Evolutionary conservation across 2,888 invertebrate genomes (phyloP).

Genomic region (Drosophila anomelani): DNA sequence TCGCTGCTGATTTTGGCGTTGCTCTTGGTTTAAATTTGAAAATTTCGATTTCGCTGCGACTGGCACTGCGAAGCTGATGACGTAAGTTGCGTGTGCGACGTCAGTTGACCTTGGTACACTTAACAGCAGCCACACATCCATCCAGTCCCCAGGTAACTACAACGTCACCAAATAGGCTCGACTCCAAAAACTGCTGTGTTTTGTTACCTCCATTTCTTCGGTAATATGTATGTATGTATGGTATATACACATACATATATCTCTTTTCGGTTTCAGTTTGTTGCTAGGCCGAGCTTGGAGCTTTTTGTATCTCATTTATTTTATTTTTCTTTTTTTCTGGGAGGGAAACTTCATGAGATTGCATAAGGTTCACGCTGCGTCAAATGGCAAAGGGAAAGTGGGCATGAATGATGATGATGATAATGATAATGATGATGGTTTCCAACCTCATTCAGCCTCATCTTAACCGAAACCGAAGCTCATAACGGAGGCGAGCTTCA

Average conservation of each 20-base stretch:
- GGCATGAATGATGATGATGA: slow-evolving; percentile 9
- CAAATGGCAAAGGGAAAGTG: slow-evolving; percentile 58
- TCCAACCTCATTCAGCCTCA: slow-evolving; percentile 13
- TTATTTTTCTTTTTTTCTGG: slow-evolving; percentile 6
- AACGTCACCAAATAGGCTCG: slow-evolving; percentile 47
- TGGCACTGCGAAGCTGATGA: slow-evolving; percentile 34
- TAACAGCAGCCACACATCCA: slow-evolving; percentile 24
- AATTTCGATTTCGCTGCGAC: slow-evolving; percentile 57
- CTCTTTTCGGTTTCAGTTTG: slow-evolving; percentile 13
- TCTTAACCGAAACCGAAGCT: slow-evolving; percentile 4
- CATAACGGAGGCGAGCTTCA: slow-evolving; percentile 20
- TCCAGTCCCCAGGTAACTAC: slow-evolving; percentile 20
- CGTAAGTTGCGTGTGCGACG: slow-evolving; percentile 69
- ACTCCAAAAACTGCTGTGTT: slow-evolving; percentile 5
- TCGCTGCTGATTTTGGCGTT: slow-evolving; percentile 18
- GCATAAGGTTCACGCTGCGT: slow-evolving; percentile 51
- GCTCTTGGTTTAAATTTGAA: slow-evolving; percentile 46
- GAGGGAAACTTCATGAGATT: slow-evolving; percentile 34
- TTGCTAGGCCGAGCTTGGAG: slow-evolving; percentile 49
- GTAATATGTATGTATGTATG: not conserved
- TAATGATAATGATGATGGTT: slow-evolving; percentile 4
- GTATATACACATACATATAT: not conserved
- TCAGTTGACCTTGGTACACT: slow-evolving; percentile 62
- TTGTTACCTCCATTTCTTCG: slow-evolving; percentile 24
- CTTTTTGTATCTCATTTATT: slow-evolving; percentile 9